Base-by-base conservation (phyloP, 1,140 invertebrate species). In the Macrobrachium nipponense region DNA sequence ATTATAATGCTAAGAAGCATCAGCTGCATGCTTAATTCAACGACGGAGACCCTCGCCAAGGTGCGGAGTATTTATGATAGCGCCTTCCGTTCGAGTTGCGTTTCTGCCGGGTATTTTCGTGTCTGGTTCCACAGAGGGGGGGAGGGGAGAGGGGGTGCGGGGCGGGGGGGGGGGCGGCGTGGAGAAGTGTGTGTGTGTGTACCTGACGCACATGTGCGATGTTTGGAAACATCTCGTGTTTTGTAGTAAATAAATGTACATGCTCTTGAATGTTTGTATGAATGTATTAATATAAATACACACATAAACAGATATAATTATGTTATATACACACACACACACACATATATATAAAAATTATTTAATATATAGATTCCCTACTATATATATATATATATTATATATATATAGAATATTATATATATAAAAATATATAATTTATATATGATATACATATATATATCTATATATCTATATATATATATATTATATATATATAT, bases 271-370 rank as follows among this genome's bases (percentile, higher is more conserved):
- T 76, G 51, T 12, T 5, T 76, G 51, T 76, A 76, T 76, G 51
- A 58, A 76, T 76, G 51, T 76, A 76, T 76, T 43, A 43, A 76
- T 6, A 76, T 76, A 76, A 36, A 76, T 76, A 76, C 44, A 76
- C 44, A 76, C 44, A 76, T 76, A 76, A 36, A n/a, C n/a, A n/a
- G n/a, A n/a, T n/a, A n/a, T n/a, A n/a, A n/a, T n/a, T n/a, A n/a
- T n/a, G n/a, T n/a, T n/a, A n/a, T n/a, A n/a, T n/a, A n/a, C n/a
- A n/a, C n/a, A n/a, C n/a, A n/a, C n/a, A n/a, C n/a, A n/a, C n/a
- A n/a, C 51, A 44, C n/a, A 44, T 44, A 76, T 44, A 76, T 44
- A 44, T 44, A n/a, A n/a, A n/a, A n/a, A n/a, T n/a, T n/a, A n/a
- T n/a, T n/a, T n/a, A n/a, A n/a, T n/a, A n/a, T n/a, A n/a, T n/a